Base-by-base conservation (phyloP, 2,888 invertebrate species). In the Geophilus truncorum region DNA sequence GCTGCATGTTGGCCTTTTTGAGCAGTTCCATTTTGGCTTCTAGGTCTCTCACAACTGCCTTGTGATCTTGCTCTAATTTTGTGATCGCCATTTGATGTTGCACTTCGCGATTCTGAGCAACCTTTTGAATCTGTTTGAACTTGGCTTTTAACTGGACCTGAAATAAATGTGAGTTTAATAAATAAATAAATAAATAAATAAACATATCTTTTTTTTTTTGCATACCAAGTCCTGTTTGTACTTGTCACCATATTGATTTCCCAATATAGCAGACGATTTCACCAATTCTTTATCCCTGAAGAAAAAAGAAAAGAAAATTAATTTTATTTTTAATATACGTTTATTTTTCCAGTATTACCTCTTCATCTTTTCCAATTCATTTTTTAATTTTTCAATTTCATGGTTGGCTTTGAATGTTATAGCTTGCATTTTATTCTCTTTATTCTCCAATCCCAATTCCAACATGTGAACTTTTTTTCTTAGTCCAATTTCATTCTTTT, bases 21-120 rank as follows among this genome's bases (percentile, higher is more conserved):
- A 76, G 18, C 6, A 15, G 12, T 6, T 76, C 76, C 18, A 76
- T n/a, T 34, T 76, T 30, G 28, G 18, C 15, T 28, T 30, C 34
- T 9, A 76, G 76, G 0, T 76, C 76, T 18, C 28, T 76, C 32
- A 76, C 32, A 18, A 34, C 30, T 9, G 21, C 18, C 28, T 0
- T 34, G 28, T 76, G 76, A 10, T 76, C 76, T 28, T 76, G 76
- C 76, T 76, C 28, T 18, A 76, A 28, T 76, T 76, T 76, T 32
- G 28, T n/a, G 9, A 76, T 76, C 6, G 34, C 76, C 18, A 32
- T 34, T 34, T 76, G 76, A 15, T 76, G 76, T 76, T 76, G 76
- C 6, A 32, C 32, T 34, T 76, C 76, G 9, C 76, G 76, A 76
- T 30, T 32, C 28, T 76, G 76, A 23, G 34, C 34, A 34, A 32